Percentiles rank a stretch among this genome's conserved stretches.
Evolutionary conservation across 2,113 vertebrate species (phyloP).

Genomic region (Apaloderma vittatum): DNA sequence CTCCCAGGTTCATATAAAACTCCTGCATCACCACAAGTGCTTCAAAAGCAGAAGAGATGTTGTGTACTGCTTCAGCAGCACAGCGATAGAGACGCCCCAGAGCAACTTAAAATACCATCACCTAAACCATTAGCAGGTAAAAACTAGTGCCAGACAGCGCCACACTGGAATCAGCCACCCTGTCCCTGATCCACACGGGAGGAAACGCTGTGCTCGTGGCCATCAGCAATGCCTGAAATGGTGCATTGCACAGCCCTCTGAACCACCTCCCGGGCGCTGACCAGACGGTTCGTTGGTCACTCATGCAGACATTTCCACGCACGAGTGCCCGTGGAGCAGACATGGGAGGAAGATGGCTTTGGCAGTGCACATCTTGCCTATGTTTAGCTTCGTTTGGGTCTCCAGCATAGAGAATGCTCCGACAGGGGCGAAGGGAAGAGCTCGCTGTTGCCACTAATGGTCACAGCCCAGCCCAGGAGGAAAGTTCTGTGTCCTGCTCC

Average conservation of each 20-base stretch:
- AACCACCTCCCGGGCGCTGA: rapidly evolving
- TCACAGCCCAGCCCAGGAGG: not conserved
- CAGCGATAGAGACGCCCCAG: not conserved
- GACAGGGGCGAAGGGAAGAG: not conserved
- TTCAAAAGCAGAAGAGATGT: not conserved
- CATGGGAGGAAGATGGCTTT: not conserved
- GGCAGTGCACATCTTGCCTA: not conserved
- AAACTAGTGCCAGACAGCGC: not conserved
- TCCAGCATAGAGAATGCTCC: not conserved
- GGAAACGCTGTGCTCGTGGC: not conserved
- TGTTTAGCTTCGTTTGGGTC: not conserved
- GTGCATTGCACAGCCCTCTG: rapidly evolving
- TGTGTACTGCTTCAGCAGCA: not conserved
- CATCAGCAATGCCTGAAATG: not conserved
- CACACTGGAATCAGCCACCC: not conserved
- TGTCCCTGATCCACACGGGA: not conserved
- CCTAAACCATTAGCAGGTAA: not conserved
- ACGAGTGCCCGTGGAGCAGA: rapidly evolving
- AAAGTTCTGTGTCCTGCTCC: not conserved
- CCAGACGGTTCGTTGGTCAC: rapidly evolving
- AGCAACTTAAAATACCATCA: not conserved
- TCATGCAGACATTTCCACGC: rapidly evolving
- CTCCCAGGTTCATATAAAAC: not conserved
- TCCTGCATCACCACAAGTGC: not conserved
- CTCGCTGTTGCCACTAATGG: rapidly evolving